Conservation (phyloP, 2,888 invertebrate genomes). For the Tenthredo distinguenda region DNA sequence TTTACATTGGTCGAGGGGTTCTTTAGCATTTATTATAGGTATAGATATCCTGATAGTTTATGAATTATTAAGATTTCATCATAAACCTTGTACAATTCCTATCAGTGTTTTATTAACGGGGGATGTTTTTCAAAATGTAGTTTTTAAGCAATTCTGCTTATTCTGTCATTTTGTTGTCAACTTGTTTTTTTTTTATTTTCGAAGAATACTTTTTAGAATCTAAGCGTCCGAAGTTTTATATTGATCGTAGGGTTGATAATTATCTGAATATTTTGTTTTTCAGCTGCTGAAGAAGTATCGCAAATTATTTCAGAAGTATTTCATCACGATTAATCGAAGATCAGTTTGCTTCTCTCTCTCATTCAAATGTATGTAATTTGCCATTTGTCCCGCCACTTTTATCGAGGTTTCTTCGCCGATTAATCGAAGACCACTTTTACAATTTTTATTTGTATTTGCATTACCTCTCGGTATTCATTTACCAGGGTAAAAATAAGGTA, state of each 20-base stretch:
- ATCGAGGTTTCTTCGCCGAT: conserved; percentile 50
- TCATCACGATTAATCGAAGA: conserved; percentile 20
- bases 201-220: conserved; percentile 7
- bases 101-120: neutral
- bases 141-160: conserved; percentile 36
- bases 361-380: conserved; percentile 18
- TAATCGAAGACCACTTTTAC: conserved; percentile 57
- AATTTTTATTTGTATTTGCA: neutral
- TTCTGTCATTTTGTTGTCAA: conserved; percentile 23
- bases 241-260: neutral
- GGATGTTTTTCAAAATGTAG: conserved; percentile 10
- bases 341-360: neutral
- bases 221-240: neutral
- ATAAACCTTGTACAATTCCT: neutral
- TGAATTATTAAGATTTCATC: neutral
- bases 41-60: neutral
- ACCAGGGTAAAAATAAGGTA: neutral
- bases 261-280: neutral
- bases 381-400: conserved; percentile 34
- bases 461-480: neutral
- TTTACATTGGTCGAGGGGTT: neutral
- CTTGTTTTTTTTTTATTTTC: too few relatives aligned
- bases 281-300: conserved; percentile 38
- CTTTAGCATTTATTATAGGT: neutral
- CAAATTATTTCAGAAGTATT: conserved; percentile 28